Conservation (phyloP, 2,797 vertebrate genomes). For the Ctenopoma kingsleyae region DNA sequence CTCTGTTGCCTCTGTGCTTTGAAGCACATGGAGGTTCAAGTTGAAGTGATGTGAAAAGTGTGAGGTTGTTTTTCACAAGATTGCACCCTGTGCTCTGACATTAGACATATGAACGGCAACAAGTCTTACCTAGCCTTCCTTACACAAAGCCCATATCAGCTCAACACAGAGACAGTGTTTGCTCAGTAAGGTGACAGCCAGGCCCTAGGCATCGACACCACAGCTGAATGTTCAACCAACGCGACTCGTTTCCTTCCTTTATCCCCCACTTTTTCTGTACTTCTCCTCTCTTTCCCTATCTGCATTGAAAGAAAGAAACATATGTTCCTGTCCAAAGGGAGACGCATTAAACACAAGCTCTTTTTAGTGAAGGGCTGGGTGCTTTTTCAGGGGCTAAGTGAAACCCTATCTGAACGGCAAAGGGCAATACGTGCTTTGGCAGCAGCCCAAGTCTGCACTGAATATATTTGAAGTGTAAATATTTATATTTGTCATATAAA, state of each 20-base stretch:
- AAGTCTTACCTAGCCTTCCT: slow-evolving; percentile 39
- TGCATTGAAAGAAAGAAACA: slow-evolving; percentile 80
- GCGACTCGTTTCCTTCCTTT: slow-evolving; percentile 68
- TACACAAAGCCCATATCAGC: slow-evolving; percentile 72
- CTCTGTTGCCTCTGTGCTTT: slow-evolving; percentile 28
- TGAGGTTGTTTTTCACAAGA: slow-evolving; percentile 24
- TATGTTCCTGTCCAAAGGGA: slow-evolving; percentile 74
- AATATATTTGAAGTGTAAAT: slow-evolving; percentile 85
- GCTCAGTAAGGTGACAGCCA: slow-evolving; percentile 76
- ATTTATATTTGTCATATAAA: slow-evolving; percentile 85
- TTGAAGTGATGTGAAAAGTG: slow-evolving; percentile 33
- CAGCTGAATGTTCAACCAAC: slow-evolving; percentile 64
- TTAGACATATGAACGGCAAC: slow-evolving; percentile 42
- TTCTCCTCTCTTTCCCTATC: slow-evolving; percentile 58
- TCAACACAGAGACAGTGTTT: slow-evolving; percentile 72
- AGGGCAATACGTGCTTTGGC: slow-evolving; percentile 83
- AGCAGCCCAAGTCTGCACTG: slow-evolving; percentile 61
- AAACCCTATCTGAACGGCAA: slow-evolving; percentile 79
- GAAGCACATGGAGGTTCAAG: slow-evolving; percentile 17
- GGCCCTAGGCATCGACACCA: slow-evolving; percentile 60
- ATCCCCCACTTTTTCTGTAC: slow-evolving; percentile 45
- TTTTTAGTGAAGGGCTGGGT: slow-evolving; percentile 76
- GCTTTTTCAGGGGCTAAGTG: slow-evolving; percentile 79
- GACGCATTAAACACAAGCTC: slow-evolving; percentile 80
- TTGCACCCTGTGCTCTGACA: slow-evolving; percentile 14